Base-by-base conservation (phyloP, 2,113 vertebrate species). In the Anguilla japonica region DNA sequence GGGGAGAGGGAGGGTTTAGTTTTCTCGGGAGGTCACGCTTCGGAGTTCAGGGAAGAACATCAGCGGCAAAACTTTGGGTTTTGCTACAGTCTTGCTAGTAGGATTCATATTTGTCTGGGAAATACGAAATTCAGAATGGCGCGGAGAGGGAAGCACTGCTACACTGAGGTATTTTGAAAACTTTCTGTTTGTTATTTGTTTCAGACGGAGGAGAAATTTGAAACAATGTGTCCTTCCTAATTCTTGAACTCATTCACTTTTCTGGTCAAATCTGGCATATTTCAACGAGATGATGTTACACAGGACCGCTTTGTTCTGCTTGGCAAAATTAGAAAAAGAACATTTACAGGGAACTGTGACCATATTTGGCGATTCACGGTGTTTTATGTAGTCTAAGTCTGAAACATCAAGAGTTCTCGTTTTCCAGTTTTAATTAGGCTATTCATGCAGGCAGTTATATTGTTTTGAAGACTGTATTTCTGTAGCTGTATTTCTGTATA, bases 281-380 rank as follows among this genome's bases (percentile, higher is more conserved):
- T 75, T 81, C 18, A 40, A 67, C 41, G 11, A 79, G 53, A 71
- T 71, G 85, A 86, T 82, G 83, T 82, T 57, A 85, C 63, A 26
- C 79, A 18, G 83, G 81, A 85, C 83, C 67, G 53, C 81, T 57
- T 40, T 16, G 41, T 85, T 29, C 63, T 43, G 71, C 83, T 83
- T 84, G 75, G n/a, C 41, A 85, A 80, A 85, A 60, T 29, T 14
- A 84, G 20, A 75, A 57, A 41, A 8, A 2, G 34, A 57, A 82
- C 80, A 2, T 60, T 81, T 83, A 79, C 41, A 50, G 41, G 63
- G 43, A 43, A 29, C 71, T n/a, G 43, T 95, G 91, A 92, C 94
- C 94, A 92, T 95, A 94, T 95, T 94, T 94, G 93, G 94, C 92
- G 89, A 94, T 79, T 87, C 63, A 60, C 82, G 60, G 71, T 41